Base-by-base conservation (phyloP, 2,888 invertebrate species). In the Spicauda simplicius region DNA sequence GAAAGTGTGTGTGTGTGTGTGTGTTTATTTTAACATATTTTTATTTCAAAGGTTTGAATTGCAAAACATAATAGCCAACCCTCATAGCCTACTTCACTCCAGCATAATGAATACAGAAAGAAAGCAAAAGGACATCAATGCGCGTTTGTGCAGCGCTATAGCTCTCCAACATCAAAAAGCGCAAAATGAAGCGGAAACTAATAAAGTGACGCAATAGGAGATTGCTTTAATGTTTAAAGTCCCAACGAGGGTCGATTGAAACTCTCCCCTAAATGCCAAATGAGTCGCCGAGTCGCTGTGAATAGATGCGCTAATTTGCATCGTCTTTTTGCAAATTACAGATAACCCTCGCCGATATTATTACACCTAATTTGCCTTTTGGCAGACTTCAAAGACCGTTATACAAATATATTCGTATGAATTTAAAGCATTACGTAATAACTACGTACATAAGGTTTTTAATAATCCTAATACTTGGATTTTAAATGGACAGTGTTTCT, bases 261-360 rank as follows among this genome's bases (percentile, higher is more conserved):
- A 86, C 73, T 83, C 84, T 84, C 91, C 90, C 91, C 87, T 81
- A 82, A 72, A 73, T 80, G 79, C 77, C 84, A 86, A 88, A 88
- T 89, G 85, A 89, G 84, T 83, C 67, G 81, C 77, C 74, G 81
- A 83, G 83, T 87, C 88, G 87, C 87, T 91, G 78, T 91, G 86
- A 91, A 91, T 92, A 88, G 90, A 88, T 85, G 85, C 80, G 84
- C 83, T 91, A 91, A 93, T 93, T 92, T 91, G 90, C 91, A 91
- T 91, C 88, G 82, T 88, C 88, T 87, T 86, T 75, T 76, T 77
- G 72, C 73, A 75, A 75, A 76, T 75, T 76, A 73, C 70, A 68
- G 73, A 72, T 70, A 70, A 71, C 58, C 61, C 67, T 56, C 56
- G 25, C 65, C 66, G 56, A 67, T 67, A 67, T 67, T 61, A 67